These are phyloP conservation scores for Mya arenaria DNA, from an alignment of 1,140 invertebrate genomes.

Conservation along the genomic window DNA sequence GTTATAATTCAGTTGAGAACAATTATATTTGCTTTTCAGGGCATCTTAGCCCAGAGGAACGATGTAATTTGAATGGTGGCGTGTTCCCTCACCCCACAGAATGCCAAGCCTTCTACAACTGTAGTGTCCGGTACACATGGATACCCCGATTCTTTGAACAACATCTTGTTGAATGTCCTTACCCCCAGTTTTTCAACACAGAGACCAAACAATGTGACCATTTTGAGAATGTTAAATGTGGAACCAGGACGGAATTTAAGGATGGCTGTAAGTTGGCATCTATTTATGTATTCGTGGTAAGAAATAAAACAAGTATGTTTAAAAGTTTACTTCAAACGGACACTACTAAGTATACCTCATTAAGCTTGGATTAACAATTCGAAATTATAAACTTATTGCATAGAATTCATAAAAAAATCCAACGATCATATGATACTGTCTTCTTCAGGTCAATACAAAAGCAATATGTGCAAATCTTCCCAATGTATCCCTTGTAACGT, in stretches of 20 bases:
- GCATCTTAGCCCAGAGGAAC: constrained; percentile 32
- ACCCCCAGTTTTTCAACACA: constrained; percentile 61
- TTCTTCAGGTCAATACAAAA: constrained; percentile 47
- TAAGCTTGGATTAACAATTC: not conserved
- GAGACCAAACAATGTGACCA: constrained; percentile 53
- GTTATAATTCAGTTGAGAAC: too few species aligned
- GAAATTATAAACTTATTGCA: not conserved
- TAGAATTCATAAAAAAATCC: not conserved
- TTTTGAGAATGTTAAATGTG: constrained; percentile 60
- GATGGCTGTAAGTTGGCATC: constrained; percentile 62
- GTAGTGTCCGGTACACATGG: constrained; percentile 27
- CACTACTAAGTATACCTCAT: too few species aligned
- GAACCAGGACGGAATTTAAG: constrained; percentile 53
- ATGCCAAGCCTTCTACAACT: constrained; percentile 68
- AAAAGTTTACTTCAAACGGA: too few species aligned
- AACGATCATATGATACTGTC: not conserved
- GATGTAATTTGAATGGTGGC: constrained; percentile 28
- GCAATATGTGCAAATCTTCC: not conserved
- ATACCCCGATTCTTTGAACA: constrained; percentile 57
- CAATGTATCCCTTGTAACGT: constrained; percentile 55
- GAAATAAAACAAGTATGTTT: too few species aligned
- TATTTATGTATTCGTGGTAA: too few species aligned
- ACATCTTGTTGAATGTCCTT: constrained; percentile 62
- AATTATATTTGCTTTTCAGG: too few species aligned
- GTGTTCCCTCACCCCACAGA: constrained; percentile 57